phyloP scores from a whole-genome alignment of 2,113 vertebrate genomes.

The Mastomys natalensis region DNA sequence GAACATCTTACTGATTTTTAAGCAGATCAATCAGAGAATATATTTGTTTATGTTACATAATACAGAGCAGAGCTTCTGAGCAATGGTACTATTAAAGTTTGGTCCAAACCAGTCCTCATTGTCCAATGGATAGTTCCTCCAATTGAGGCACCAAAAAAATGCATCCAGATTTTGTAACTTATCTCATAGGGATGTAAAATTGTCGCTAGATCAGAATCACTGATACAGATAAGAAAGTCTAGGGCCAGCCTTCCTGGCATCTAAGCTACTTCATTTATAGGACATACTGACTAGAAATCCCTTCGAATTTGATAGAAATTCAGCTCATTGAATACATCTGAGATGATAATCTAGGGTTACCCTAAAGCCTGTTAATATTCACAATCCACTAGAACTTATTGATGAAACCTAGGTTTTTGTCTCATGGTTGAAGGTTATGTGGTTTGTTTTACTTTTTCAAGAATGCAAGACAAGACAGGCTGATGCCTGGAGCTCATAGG shows the following conservation, averaged over 20 bases:
- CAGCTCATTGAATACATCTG: neutral
- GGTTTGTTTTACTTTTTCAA: neutral
- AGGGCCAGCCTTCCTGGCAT: neutral
- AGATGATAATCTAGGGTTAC: neutral
- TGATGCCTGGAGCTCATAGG: neutral
- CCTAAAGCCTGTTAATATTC: neutral
- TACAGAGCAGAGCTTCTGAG: neutral
- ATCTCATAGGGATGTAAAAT: neutral
- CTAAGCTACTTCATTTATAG: conserved; percentile 3
- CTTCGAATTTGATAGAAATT: conserved; percentile 1
- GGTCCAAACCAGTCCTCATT: neutral
- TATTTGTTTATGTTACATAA: neutral
- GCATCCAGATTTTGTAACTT: neutral
- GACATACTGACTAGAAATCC: neutral
- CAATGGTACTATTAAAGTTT: neutral
- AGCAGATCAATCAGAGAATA: neutral
- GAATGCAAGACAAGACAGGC: neutral
- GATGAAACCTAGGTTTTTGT: neutral
- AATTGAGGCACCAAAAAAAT: neutral
- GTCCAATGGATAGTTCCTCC: neutral
- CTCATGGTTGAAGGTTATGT: neutral
- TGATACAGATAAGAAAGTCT: neutral
- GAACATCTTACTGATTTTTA: neutral
- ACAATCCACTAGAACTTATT: neutral
- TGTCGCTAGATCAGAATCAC: neutral